These are phyloP conservation scores for Psittacula derbiana DNA, from an alignment of 2,797 vertebrate species.

Conservation along the genomic window DNA sequence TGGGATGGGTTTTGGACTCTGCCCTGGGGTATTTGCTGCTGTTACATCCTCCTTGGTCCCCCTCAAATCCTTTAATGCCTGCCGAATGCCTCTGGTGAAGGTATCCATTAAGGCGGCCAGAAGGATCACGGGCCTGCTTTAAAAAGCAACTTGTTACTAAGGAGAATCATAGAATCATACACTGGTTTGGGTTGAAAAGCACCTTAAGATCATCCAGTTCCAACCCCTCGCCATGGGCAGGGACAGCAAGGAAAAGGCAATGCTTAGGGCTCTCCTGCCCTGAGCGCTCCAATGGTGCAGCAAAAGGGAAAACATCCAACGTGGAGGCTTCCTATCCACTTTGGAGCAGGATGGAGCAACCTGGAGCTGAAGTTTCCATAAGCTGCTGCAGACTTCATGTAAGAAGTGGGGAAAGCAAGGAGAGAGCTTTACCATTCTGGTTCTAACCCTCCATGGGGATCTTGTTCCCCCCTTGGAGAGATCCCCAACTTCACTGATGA, in stretches of 20 bases:
- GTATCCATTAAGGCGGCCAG: not conserved
- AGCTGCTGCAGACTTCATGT: not conserved
- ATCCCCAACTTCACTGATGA: not conserved
- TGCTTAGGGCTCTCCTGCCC: not conserved
- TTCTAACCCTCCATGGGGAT: not conserved
- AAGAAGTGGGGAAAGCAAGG: not conserved
- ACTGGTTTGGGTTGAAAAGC: not conserved
- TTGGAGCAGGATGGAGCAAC: not conserved
- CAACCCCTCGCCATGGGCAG: not conserved
- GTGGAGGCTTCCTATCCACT: accelerated
- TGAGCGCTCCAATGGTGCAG: accelerated
- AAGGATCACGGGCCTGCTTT: not conserved
- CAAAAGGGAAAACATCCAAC: not conserved
- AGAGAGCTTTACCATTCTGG: not conserved
- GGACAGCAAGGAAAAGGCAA: not conserved
- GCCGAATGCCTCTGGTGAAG: not conserved
- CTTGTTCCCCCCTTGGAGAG: accelerated
- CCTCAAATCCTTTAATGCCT: not conserved
- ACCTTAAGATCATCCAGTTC: not conserved
- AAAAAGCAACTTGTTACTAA: not conserved
- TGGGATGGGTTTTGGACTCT: not conserved
- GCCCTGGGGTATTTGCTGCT: not conserved
- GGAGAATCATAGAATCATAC: not conserved
- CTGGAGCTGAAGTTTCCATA: not conserved
- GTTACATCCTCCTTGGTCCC: not conserved